Evolutionary conservation across 2,888 invertebrate genomes (phyloP).

Genomic region (Standfussiana lucernea): DNA sequence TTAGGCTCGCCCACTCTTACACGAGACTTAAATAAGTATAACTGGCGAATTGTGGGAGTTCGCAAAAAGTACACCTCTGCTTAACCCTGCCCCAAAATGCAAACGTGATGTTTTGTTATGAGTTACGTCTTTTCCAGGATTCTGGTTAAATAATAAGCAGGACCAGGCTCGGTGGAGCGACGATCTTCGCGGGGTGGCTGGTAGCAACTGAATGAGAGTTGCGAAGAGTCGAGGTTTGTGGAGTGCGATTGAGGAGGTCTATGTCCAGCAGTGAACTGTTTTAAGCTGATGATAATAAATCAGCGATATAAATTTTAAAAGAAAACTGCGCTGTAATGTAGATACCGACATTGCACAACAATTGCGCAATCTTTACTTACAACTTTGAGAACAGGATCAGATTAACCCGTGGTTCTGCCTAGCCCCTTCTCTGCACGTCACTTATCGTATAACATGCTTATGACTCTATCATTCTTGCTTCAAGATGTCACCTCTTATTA

Average conservation of each 20-base stretch:
- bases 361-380: constrained; percentile 16
- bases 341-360: constrained; percentile 20
- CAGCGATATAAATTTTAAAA: not conserved
- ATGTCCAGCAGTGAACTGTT: not conserved
- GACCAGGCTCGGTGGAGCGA: not conserved
- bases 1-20: not conserved
- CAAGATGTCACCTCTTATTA: not conserved
- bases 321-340: constrained; percentile 23
- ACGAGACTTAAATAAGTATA: not conserved
- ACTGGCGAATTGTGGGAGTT: not conserved
- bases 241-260: not conserved
- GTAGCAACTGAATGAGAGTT: not conserved
- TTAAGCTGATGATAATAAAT: not conserved
- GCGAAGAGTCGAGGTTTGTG: not conserved
- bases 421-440: not conserved
- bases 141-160: too few species aligned
- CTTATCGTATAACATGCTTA: not conserved
- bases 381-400: constrained; percentile 1
- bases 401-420: constrained; percentile 2
- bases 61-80: not conserved
- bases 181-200: not conserved
- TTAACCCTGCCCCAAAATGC: not conserved
- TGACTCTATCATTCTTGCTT: not conserved
- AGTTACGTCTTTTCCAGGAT: not conserved
- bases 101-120: not conserved